Conservation (phyloP, 2,888 invertebrate genomes). For the Aspidiotus destructor region DNA sequence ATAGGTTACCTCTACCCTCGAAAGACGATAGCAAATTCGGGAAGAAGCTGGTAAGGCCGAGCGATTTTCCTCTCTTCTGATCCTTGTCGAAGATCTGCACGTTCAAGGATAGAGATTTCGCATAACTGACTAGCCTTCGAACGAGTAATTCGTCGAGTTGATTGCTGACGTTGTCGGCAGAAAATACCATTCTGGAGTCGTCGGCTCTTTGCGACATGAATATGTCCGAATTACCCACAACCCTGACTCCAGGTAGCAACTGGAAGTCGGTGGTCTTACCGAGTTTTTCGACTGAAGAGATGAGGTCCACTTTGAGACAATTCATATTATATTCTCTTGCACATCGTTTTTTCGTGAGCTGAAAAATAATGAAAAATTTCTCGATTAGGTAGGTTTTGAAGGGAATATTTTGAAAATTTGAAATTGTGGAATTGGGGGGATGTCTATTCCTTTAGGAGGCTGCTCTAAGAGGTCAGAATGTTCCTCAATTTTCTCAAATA, state of each 20-base stretch:
- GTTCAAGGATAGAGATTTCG: constrained; percentile 63
- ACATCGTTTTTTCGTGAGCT: constrained; percentile 44
- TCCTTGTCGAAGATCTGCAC: constrained; percentile 56
- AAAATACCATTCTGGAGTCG: constrained; percentile 27
- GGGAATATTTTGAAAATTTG: too few relatives aligned
- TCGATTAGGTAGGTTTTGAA: too few relatives aligned
- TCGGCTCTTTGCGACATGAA: constrained; percentile 15
- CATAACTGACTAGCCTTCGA: constrained; percentile 58
- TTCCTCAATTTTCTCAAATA: too few relatives aligned
- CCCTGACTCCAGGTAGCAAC: constrained; percentile 62
- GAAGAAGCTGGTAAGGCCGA: constrained; percentile 41
- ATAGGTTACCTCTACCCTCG: constrained; percentile 31
- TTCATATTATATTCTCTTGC: constrained; percentile 55
- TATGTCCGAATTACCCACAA: constrained; percentile 45
- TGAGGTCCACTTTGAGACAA: constrained; percentile 66
- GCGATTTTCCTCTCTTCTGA: constrained; percentile 48
- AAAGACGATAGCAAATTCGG: constrained; percentile 33
- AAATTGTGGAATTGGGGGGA: too few relatives aligned
- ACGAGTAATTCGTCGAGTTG: constrained; percentile 64
- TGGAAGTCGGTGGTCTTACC: constrained; percentile 57
- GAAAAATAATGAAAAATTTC: not conserved
- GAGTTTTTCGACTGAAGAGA: constrained; percentile 63
- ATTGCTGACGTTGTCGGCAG: constrained; percentile 42
- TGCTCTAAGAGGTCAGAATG: too few relatives aligned
- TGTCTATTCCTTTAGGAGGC: too few relatives aligned